A percentile compares a stretch with the other conserved stretches of the same genome.
Conservation (phyloP, 2,113 vertebrate genomes). For the Rattus rattus region DNA sequence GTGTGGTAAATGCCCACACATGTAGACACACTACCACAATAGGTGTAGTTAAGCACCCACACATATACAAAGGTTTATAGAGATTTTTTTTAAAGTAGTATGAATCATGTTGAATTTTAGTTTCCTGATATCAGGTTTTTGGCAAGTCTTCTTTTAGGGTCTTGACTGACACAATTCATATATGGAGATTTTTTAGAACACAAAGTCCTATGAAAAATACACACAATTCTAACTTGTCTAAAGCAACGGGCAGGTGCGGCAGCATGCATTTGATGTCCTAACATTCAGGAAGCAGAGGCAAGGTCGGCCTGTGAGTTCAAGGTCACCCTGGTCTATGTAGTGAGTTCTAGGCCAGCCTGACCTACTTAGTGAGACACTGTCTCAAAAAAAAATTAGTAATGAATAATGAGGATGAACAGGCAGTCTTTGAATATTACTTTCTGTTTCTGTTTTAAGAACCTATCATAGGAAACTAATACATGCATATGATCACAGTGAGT, state of each 20-base stretch:
- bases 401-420: neutral
- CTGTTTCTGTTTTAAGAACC: neutral
- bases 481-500: neutral
- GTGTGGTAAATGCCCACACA: too few relatives aligned
- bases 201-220: slow-evolving; percentile 22
- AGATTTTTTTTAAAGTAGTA: neutral
- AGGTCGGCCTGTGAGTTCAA: neutral
- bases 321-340: neutral
- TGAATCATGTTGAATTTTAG: slow-evolving; percentile 2
- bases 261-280: neutral
- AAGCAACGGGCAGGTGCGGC: neutral
- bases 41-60: neutral
- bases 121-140: slow-evolving; percentile 30
- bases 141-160: neutral
- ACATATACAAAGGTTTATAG: neutral
- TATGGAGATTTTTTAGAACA: neutral
- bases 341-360: neutral
- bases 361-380: neutral
- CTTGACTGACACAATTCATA: neutral
- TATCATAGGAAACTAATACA: neutral
- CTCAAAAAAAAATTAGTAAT: neutral
- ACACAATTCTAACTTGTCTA: neutral
- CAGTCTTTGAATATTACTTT: slow-evolving; percentile 36
- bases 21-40: neutral
- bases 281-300: neutral